Evolutionary conservation across 2,113 vertebrate genomes (phyloP).

Genomic region (Alosa alosa): DNA sequence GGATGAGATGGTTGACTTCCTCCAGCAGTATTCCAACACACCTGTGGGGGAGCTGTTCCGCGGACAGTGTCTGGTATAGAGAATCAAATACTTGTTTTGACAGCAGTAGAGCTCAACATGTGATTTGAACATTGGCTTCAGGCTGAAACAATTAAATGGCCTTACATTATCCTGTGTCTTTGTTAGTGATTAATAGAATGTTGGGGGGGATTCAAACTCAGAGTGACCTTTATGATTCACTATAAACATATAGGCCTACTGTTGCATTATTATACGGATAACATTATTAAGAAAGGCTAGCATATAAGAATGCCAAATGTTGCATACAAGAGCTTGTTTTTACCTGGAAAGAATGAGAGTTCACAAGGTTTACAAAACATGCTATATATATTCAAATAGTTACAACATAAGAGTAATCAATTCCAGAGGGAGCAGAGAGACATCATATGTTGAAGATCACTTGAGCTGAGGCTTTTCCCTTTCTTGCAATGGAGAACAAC

Average conservation of each 20-base stretch:
- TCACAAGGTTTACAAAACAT: neutral
- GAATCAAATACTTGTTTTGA: neutral
- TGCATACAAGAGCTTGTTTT: neutral
- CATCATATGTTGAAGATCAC: no score
- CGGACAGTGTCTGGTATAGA: slow-evolving; percentile 58
- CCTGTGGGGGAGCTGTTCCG: slow-evolving; percentile 66
- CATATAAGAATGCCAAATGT: no score
- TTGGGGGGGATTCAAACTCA: neutral
- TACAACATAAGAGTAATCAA: no score
- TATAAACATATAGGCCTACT: neutral
- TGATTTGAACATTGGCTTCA: neutral
- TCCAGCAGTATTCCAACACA: slow-evolving; percentile 60
- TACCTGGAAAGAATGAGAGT: neutral
- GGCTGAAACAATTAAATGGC: neutral
- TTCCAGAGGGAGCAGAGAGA: no score
- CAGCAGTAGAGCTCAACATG: neutral
- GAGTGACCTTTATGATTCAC: neutral
- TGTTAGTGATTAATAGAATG: neutral
- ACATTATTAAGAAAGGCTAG: no score
- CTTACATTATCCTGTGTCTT: neutral
- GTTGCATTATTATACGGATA: no score
- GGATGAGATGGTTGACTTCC: slow-evolving; percentile 54
- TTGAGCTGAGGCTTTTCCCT: no score
- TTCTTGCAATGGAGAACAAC: no score
- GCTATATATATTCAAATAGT: neutral